Evolutionary conservation across 2,113 vertebrate genomes (phyloP), one percentile per base, ranked within the genome.

Genomic region (Vulpes vulpes): DNA sequence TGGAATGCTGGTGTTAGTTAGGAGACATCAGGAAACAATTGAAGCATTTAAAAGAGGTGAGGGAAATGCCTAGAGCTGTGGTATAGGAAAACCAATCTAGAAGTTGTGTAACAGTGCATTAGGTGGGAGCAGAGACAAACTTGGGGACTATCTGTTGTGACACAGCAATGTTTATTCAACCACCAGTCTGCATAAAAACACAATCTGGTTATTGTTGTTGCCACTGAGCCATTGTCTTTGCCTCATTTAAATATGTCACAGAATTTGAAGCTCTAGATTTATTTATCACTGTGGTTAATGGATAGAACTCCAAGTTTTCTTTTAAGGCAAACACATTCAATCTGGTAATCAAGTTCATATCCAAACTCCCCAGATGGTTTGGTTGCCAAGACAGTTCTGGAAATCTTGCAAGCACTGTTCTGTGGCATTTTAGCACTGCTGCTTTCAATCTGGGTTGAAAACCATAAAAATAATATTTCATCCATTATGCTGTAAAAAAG

Each of bases 351-450:
- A 85, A 95, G 69, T 91, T 95, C 88, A 96, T 95, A 94, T 94
- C 49, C 87, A 97, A 97, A 80, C 19, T 94, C 38, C n/a, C 69
- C 69, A 60, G 92, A 80, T 20, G 4, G 16, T 71, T 92, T 84
- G 35, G 22, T 59, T 96, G 96, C 92, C 97, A 96, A 98, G 80
- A 92, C 32, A 43, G 16, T 81, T 94, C 92, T 97, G 94, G 51
- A 92, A 96, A 96, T 94, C 62, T 97, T 97, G 69, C 35, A 96
- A 74, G 82, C 76, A 95, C 62, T 73, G 38, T 93, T 96, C 22
- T 81, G 55, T 73, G 53, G 30, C 83, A 90, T 97, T 98, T 96
- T 91, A 91, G 73, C 30, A 60, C 11, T 94, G 96, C 79, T 94
- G 51, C 25, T 97, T 93, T 82, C 73, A 95, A 59, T 95, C 93